Evolutionary conservation across 2,113 vertebrate species (phyloP).

Genomic region (Alligator mississippiensis): DNA sequence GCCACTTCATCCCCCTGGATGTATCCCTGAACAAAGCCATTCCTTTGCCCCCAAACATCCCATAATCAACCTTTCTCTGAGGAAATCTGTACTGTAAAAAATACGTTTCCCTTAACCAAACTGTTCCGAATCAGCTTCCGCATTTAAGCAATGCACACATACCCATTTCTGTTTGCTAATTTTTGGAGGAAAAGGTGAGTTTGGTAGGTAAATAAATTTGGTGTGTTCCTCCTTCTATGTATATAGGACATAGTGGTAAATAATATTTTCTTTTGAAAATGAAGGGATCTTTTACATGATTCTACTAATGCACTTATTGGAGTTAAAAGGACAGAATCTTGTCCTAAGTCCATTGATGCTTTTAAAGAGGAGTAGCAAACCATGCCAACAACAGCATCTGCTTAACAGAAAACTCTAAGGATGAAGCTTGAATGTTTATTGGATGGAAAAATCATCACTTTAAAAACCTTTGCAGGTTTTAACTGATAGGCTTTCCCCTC

Average conservation of each 20-base stretch:
- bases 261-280: not conserved
- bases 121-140: too few relatives aligned
- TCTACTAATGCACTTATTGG: constrained; percentile 15
- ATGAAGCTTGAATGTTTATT: constrained; percentile 55
- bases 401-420: constrained; percentile 51
- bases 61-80: not conserved
- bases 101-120: not conserved
- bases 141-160: too few relatives aligned
- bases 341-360: constrained; percentile 33
- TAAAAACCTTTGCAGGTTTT: constrained; percentile 64
- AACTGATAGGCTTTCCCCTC: constrained; percentile 13
- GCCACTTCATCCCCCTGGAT: too few relatives aligned
- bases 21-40: too few relatives aligned
- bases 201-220: too few relatives aligned
- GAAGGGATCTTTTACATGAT: constrained; percentile 25
- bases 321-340: constrained; percentile 28
- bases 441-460: constrained; percentile 46
- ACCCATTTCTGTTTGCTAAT: too few relatives aligned
- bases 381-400: constrained; percentile 45
- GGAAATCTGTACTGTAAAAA: not conserved
- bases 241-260: too few relatives aligned
- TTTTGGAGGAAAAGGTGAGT: too few relatives aligned
- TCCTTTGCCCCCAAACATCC: not conserved
- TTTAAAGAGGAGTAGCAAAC: constrained; percentile 16
- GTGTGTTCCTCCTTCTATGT: too few relatives aligned